These are phyloP conservation scores for Stigmatopora nigra DNA, from an alignment of 2,113 vertebrate species.

Conservation along the genomic window DNA sequence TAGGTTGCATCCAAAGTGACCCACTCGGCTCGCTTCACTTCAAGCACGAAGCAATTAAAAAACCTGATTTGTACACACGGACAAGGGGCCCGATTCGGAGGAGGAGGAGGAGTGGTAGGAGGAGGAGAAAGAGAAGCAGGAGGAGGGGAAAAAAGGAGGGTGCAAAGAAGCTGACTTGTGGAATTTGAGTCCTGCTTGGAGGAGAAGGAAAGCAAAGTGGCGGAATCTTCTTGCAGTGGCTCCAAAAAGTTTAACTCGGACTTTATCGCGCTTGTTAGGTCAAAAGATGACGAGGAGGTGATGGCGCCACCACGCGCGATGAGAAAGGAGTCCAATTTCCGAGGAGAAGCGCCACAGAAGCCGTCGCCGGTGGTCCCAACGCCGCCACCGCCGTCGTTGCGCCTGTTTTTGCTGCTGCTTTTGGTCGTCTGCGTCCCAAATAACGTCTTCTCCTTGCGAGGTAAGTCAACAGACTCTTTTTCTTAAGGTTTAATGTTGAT, in stretches of 20 bases:
- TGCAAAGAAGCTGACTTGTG: slow-evolving; percentile 57
- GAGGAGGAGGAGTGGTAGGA: no score
- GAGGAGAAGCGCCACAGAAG: not conserved
- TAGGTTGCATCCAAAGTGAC: not conserved
- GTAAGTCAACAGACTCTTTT: not conserved
- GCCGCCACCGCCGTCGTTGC: not conserved
- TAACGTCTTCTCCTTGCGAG: not conserved
- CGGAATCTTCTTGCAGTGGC: not conserved
- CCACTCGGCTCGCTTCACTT: not conserved
- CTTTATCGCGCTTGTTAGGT: not conserved
- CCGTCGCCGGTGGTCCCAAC: no score
- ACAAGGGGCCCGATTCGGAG: not conserved
- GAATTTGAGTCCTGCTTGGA: slow-evolving; percentile 67
- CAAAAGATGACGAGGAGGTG: slow-evolving; percentile 50
- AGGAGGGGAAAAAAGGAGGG: not conserved
- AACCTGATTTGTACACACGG: not conserved
- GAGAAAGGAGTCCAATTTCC: slow-evolving; percentile 10
- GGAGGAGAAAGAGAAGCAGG: not conserved
- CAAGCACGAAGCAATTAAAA: not conserved
- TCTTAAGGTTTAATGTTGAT: not conserved
- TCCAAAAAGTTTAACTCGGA: not conserved
- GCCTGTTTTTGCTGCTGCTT: slow-evolving; percentile 12
- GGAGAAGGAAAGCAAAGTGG: slow-evolving; percentile 29
- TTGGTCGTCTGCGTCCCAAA: not conserved
- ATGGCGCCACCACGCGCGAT: not conserved